A percentile compares a stretch with the other conserved stretches of the same genome.
Conservation (phyloP, 2,113 vertebrate genomes). For the Tetrao urogallus region DNA sequence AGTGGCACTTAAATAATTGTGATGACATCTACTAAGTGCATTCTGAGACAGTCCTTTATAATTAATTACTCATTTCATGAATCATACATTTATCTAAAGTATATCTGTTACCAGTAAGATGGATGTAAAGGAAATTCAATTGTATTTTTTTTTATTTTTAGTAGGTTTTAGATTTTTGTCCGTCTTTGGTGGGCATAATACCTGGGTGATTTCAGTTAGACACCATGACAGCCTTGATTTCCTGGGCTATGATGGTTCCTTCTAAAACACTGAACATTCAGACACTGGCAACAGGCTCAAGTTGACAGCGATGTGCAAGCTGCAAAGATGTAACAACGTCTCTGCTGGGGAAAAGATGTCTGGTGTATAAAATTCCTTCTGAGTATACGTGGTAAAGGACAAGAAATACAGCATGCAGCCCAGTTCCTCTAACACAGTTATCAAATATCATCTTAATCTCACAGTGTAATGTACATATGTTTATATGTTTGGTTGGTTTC, state of each 20-base stretch:
- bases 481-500: neutral
- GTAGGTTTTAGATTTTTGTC: neutral
- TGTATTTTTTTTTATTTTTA: neutral
- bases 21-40: conserved; percentile 60
- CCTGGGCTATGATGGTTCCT: neutral
- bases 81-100: conserved; percentile 37
- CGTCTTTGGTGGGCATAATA: neutral
- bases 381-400: neutral
- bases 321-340: neutral
- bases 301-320: neutral
- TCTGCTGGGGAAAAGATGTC: neutral
- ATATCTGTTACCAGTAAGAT: conserved; percentile 14
- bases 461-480: neutral
- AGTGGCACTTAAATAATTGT: conserved; percentile 58
- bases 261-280: neutral
- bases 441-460: neutral
- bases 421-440: neutral
- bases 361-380: neutral
- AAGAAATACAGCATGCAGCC: neutral
- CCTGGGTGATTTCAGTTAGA: neutral
- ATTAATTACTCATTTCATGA: conserved; percentile 67
- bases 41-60: conserved; percentile 60
- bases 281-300: neutral
- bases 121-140: conserved; percentile 22
- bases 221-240: neutral